Conservation (phyloP, 2,797 vertebrate species). For the Xenentodon cancila region DNA sequence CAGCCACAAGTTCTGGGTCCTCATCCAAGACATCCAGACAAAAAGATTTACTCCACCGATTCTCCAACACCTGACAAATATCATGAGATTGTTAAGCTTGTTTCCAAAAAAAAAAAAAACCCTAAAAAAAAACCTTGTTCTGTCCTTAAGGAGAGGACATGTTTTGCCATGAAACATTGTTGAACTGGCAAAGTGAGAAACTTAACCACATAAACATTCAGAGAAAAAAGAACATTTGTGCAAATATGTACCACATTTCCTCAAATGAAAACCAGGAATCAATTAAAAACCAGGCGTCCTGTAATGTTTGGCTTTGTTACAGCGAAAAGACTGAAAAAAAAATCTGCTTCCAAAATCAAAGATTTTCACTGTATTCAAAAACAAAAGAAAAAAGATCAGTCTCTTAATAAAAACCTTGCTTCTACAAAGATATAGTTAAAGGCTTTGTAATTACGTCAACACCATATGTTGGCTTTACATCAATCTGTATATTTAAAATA, state of each 20-base stretch:
- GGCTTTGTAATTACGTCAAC: too few relatives aligned
- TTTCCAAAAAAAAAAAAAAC: too few relatives aligned
- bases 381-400: too few relatives aligned
- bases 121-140: constrained; percentile 40
- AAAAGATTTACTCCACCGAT: constrained; percentile 22
- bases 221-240: constrained; percentile 33
- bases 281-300: too few relatives aligned
- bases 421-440: too few relatives aligned
- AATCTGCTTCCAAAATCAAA: too few relatives aligned
- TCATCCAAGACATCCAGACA: constrained; percentile 47
- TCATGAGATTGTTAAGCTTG: constrained; percentile 30
- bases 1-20: constrained; percentile 63
- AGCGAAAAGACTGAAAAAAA: too few relatives aligned
- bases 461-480: constrained; percentile 33
- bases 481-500: constrained; percentile 22
- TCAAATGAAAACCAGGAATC: too few relatives aligned
- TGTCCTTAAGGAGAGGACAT: constrained; percentile 37
- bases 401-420: too few relatives aligned
- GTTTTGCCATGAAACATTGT: constrained; percentile 30
- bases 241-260: constrained; percentile 1
- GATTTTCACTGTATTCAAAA: too few relatives aligned
- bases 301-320: too few relatives aligned
- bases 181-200: constrained; percentile 26
- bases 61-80: constrained; percentile 58
- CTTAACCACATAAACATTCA: constrained; percentile 24